phyloP scores from a whole-genome alignment of 2,888 invertebrate genomes.

The Drosophila falleni region DNA sequence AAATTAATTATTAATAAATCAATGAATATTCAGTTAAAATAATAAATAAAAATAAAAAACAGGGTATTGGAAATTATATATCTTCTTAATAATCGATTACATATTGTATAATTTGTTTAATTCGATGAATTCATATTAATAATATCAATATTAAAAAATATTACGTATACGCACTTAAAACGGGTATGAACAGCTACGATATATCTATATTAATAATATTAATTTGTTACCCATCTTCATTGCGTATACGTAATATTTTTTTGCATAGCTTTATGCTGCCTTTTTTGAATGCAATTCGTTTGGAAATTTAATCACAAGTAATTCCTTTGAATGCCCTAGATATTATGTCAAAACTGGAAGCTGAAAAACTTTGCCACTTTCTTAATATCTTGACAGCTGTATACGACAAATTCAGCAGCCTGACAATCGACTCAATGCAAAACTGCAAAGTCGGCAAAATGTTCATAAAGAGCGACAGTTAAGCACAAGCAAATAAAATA shows the following conservation, averaged over 20 bases:
- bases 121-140: too few species aligned
- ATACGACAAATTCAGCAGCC: conserved; percentile 1
- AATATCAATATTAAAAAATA: too few species aligned
- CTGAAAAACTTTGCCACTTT: conserved; percentile 18
- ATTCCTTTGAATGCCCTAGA: conserved; percentile 2
- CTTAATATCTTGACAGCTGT: conserved; percentile 49
- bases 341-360: conserved; percentile 3
- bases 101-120: too few species aligned
- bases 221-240: background rate
- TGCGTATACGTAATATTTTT: conserved; percentile 20
- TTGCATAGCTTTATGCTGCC: background rate
- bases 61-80: too few species aligned
- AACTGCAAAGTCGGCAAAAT: conserved; percentile 31
- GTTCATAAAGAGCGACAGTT: conserved; percentile 29
- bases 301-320: conserved; percentile 2
- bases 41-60: too few species aligned
- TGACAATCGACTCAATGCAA: conserved; percentile 31
- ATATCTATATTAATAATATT: too few species aligned
- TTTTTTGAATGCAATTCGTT: background rate
- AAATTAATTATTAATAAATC: too few species aligned
- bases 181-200: too few species aligned
- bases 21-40: too few species aligned
- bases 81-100: too few species aligned
- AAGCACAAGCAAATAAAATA: conserved; percentile 17
- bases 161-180: too few species aligned